Conservation (phyloP, 2,888 invertebrate genomes). For the Hemithea aestivaria region DNA sequence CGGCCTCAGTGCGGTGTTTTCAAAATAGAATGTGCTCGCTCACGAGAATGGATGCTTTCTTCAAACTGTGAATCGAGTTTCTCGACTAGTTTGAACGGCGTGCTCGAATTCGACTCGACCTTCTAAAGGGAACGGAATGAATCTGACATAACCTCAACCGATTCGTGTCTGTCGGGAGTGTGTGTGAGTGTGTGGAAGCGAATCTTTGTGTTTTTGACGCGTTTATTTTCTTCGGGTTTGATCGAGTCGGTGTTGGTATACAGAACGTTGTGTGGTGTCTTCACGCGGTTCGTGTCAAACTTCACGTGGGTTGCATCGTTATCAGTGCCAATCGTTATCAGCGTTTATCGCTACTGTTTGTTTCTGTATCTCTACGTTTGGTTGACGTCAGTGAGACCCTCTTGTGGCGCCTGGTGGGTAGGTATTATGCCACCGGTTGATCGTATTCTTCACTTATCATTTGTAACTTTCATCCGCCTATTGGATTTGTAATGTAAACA, state of each 20-base stretch:
- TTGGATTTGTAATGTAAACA: constrained; percentile 55
- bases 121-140: constrained; percentile 13
- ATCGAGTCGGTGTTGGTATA: too few relatives aligned
- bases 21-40: constrained; percentile 32
- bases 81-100: constrained; percentile 2
- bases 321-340: constrained; percentile 67
- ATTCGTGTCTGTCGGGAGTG: background rate
- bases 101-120: constrained; percentile 2
- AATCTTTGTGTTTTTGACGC: constrained; percentile 4
- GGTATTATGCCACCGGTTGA: too few relatives aligned
- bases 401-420: constrained; percentile 17
- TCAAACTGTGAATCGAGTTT: constrained; percentile 26
- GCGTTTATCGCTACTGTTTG: constrained; percentile 68
- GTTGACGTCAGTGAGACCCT: constrained; percentile 49
- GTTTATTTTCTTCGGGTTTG: too few relatives aligned
- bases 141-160: constrained; percentile 27
- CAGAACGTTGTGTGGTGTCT: background rate
- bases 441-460: constrained; percentile 23
- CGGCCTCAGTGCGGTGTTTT: constrained; percentile 26
- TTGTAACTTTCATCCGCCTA: constrained; percentile 41
- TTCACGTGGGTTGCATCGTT: constrained; percentile 52
- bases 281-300: constrained; percentile 16
- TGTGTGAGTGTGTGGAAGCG: constrained; percentile 3
- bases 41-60: constrained; percentile 32
- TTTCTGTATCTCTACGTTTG: constrained; percentile 64